A percentile compares a stretch with the other conserved stretches of the same genome.
phyloP scores from a whole-genome alignment of 2,888 invertebrate genomes.

The Macrophya annulata region DNA sequence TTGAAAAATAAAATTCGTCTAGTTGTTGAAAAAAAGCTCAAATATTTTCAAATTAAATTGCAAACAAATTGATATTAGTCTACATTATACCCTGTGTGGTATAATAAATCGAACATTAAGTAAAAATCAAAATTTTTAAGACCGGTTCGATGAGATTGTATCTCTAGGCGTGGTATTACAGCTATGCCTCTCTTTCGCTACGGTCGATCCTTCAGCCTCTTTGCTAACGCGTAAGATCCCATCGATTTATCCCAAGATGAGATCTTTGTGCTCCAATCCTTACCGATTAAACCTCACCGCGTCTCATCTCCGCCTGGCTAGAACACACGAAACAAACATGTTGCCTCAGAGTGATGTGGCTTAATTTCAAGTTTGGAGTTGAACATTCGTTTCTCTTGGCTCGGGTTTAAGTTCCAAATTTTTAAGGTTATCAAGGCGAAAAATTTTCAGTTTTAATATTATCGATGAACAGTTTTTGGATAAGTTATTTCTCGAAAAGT shows the following conservation, averaged over 20 bases:
- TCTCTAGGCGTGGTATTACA: conserved; percentile 39
- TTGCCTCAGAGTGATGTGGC: neutral
- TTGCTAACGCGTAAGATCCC: neutral
- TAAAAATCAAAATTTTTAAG: conserved; percentile 36
- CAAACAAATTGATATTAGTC: neutral
- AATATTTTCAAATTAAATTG: neutral
- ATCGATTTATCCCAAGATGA: conserved; percentile 41
- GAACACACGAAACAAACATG: neutral
- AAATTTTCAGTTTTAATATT: too few relatives aligned
- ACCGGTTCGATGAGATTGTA: conserved; percentile 44
- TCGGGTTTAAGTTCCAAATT: too few relatives aligned
- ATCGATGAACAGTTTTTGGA: too few relatives aligned
- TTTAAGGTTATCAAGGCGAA: too few relatives aligned
- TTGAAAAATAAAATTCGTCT: too few relatives aligned
- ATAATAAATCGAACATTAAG: neutral
- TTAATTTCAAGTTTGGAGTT: neutral
- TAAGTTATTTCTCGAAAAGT: too few relatives aligned
- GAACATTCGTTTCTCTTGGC: neutral
- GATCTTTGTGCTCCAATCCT: neutral
- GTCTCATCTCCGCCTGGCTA: neutral
- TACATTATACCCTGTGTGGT: too few relatives aligned
- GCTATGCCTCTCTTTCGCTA: conserved; percentile 36
- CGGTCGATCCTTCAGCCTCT: conserved; percentile 31
- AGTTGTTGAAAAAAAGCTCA: neutral
- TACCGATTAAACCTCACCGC: conserved; percentile 26